phyloP scores from a whole-genome alignment of 2,113 vertebrate species.

The Numenius arquata region DNA sequence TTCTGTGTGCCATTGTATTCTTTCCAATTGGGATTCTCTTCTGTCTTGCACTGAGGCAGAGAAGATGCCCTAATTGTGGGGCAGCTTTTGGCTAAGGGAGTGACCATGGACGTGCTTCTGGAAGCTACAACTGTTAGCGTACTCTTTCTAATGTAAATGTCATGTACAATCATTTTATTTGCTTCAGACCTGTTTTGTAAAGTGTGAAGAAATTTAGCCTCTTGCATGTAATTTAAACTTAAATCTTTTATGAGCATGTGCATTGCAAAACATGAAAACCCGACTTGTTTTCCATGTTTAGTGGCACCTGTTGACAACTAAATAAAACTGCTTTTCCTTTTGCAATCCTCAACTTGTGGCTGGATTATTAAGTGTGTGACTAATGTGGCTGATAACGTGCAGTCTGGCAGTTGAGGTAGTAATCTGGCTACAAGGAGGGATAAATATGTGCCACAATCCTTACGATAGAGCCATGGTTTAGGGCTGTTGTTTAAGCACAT shows the following conservation, averaged over 20 bases:
- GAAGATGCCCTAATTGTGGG: constrained; percentile 96
- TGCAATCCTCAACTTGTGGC: constrained; percentile 69
- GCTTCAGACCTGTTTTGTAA: constrained; percentile 77
- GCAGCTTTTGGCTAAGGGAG: constrained; percentile 89
- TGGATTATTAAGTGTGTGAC: constrained; percentile 41
- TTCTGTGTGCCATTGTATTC: constrained; percentile 94
- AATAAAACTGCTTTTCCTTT: constrained; percentile 74
- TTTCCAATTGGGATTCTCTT: constrained; percentile 97
- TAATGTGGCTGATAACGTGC: background rate
- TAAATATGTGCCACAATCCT: background rate
- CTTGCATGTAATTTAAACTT: constrained; percentile 53
- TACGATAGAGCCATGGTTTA: background rate
- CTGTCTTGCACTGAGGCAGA: constrained; percentile 94
- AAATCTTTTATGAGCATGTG: constrained; percentile 59
- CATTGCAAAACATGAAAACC: constrained; percentile 37
- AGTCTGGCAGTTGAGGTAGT: background rate
- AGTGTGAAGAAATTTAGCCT: constrained; percentile 50
- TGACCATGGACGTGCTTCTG: constrained; percentile 40
- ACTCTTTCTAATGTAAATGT: constrained; percentile 80
- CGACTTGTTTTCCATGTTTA: constrained; percentile 50
- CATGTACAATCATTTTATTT: constrained; percentile 78
- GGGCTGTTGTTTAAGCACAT: background rate
- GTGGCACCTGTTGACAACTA: constrained; percentile 67
- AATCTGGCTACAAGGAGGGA: background rate
- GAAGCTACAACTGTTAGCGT: constrained; percentile 55